Percentiles rank a stretch among this genome's conserved stretches.
These are phyloP conservation scores for Heloderma charlesbogerti DNA, from an alignment of 2,113 vertebrate genomes.

Conservation along the genomic window DNA sequence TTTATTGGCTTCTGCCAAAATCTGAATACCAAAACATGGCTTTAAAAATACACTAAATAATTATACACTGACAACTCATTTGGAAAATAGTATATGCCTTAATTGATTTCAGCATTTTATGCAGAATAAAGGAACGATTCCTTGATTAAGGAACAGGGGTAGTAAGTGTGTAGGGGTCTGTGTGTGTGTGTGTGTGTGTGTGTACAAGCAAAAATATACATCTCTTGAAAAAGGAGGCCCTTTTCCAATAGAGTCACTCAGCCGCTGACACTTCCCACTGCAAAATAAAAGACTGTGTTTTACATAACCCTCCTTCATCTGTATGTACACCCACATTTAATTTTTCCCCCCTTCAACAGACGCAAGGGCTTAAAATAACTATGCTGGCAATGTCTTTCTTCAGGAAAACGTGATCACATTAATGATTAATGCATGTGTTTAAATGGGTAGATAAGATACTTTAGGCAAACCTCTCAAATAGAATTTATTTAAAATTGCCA, in stretches of 20 bases:
- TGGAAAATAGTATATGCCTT: neutral
- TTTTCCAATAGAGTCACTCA: slow-evolving; percentile 2
- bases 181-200: neutral
- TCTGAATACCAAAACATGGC: neutral
- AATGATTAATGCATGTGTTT: slow-evolving; percentile 44
- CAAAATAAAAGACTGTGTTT: slow-evolving; percentile 53
- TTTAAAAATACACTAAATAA: neutral
- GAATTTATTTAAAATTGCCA: neutral
- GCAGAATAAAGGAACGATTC: neutral
- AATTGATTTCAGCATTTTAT: neutral
- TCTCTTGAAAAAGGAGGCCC: neutral
- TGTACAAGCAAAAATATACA: neutral
- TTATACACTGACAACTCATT: neutral
- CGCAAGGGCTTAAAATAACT: slow-evolving; percentile 63
- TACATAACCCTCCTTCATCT: slow-evolving; percentile 41
- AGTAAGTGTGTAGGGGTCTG: too few relatives aligned
- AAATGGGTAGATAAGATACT: slow-evolving; percentile 22
- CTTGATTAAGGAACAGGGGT: neutral
- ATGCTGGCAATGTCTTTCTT: neutral
- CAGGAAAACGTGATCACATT: neutral
- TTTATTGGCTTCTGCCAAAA: neutral
- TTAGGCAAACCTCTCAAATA: neutral
- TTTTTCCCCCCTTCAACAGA: slow-evolving; percentile 33
- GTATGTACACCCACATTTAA: slow-evolving; percentile 38
- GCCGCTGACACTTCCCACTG: neutral